A percentile compares a stretch with the other conserved stretches of the same genome.
Conservation (phyloP, 2,797 vertebrate species). For the Tragopan temminckii region DNA sequence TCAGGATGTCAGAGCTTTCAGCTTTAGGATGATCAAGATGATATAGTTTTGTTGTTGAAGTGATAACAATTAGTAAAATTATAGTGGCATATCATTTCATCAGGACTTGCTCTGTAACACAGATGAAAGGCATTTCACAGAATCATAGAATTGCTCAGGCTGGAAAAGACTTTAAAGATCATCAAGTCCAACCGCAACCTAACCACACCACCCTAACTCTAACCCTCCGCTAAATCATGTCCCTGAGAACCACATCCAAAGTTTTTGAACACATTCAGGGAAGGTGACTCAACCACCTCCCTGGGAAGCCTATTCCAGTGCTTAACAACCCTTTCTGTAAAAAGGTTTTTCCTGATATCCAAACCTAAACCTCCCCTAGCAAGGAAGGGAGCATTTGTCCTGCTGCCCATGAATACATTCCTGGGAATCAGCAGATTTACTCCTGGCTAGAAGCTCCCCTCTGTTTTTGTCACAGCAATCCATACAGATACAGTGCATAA, state of each 20-base stretch:
- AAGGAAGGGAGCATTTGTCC: background rate
- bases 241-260: too few relatives aligned
- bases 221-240: too few relatives aligned
- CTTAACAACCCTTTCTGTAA: too few relatives aligned
- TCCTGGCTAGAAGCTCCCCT: background rate
- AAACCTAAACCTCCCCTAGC: too few relatives aligned
- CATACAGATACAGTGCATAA: accelerated
- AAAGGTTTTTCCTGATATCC: too few relatives aligned
- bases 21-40: background rate
- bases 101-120: background rate
- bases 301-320: too few relatives aligned
- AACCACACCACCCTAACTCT: too few relatives aligned
- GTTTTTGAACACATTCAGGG: too few relatives aligned
- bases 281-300: too few relatives aligned
- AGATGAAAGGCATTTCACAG: background rate
- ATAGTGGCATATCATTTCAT: background rate
- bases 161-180: too few relatives aligned
- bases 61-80: background rate
- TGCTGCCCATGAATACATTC: accelerated
- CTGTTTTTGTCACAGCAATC: background rate
- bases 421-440: background rate
- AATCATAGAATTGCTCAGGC: too few relatives aligned
- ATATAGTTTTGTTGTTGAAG: background rate
- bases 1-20: background rate
- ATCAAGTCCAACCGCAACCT: too few relatives aligned